Evolutionary conservation across 2,888 invertebrate genomes (phyloP).

Genomic region (Scelioninae gen. 2): DNA sequence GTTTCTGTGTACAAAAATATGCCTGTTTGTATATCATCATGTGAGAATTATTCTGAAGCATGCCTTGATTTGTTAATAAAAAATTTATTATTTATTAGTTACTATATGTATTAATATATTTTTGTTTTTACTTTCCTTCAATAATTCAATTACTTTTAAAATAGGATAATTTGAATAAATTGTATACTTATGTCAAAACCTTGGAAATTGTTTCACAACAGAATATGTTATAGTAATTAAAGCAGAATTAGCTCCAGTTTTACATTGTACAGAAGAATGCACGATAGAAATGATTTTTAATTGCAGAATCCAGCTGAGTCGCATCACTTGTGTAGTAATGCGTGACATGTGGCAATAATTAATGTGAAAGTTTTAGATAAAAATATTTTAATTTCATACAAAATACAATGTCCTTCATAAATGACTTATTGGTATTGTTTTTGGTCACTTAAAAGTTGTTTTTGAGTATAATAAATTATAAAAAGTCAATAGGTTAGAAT

Average conservation of each 20-base stretch:
- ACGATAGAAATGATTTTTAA: constrained; percentile 45
- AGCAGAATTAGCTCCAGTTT: constrained; percentile 31
- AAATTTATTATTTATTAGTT: too few relatives aligned
- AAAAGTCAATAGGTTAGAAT: too few relatives aligned
- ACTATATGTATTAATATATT: too few relatives aligned
- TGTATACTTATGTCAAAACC: constrained; percentile 2
- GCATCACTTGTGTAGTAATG: constrained; percentile 13
- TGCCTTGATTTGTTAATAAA: too few relatives aligned
- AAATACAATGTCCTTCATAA: constrained; percentile 4
- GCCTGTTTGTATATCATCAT: too few relatives aligned
- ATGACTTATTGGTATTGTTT: constrained; percentile 15
- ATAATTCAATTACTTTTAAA: neutral
- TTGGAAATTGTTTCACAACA: constrained; percentile 29
- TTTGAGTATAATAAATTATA: constrained; percentile 1
- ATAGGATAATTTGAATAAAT: neutral
- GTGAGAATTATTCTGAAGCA: too few relatives aligned
- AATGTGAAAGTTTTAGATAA: constrained; percentile 37
- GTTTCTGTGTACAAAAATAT: too few relatives aligned
- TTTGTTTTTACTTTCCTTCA: neutral
- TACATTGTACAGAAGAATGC: constrained; percentile 34
- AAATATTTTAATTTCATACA: constrained; percentile 25
- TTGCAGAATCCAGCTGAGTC: constrained; percentile 35
- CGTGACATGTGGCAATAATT: constrained; percentile 15
- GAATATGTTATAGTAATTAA: constrained; percentile 28
- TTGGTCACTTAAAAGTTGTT: neutral